A percentile compares a stretch with the other conserved stretches of the same genome.
phyloP scores from a whole-genome alignment of 2,113 vertebrate genomes.

The Cyprinodon tularosa region DNA sequence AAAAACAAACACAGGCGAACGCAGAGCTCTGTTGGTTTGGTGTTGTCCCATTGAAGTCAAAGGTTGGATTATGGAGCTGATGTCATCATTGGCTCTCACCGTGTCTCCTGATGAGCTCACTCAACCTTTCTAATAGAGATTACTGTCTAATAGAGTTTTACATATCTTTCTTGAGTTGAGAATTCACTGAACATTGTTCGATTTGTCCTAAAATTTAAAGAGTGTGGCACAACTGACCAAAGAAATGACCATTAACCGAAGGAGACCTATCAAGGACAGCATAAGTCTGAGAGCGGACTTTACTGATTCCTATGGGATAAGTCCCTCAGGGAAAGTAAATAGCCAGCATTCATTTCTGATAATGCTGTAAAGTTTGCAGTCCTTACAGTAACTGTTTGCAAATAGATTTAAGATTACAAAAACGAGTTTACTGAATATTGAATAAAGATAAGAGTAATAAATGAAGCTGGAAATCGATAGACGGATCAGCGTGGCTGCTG shows the following conservation, averaged over 20 bases:
- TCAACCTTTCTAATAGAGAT: not conserved
- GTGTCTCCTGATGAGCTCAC: not conserved
- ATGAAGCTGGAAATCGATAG: no score
- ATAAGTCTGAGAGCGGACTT: not conserved
- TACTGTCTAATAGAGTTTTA: not conserved
- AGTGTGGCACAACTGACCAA: not conserved
- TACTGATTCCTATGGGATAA: no score
- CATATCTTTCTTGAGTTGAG: not conserved
- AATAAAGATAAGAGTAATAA: no score
- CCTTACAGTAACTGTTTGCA: no score
- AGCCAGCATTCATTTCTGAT: no score
- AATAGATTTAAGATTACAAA: no score
- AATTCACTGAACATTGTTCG: not conserved
- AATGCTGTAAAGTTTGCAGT: no score
- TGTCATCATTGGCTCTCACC: not conserved
- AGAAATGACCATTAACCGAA: not conserved
- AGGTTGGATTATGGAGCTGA: conserved; percentile 6
- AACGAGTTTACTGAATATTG: no score
- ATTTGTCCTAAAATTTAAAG: not conserved
- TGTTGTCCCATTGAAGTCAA: not conserved
- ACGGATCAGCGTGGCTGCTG: no score
- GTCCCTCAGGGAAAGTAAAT: no score
- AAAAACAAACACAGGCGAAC: conserved; percentile 30
- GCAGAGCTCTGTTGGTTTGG: not conserved
- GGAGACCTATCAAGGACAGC: not conserved